Evolutionary conservation across 2,888 invertebrate species (phyloP).

Genomic region (Pseudococcus viburni): DNA sequence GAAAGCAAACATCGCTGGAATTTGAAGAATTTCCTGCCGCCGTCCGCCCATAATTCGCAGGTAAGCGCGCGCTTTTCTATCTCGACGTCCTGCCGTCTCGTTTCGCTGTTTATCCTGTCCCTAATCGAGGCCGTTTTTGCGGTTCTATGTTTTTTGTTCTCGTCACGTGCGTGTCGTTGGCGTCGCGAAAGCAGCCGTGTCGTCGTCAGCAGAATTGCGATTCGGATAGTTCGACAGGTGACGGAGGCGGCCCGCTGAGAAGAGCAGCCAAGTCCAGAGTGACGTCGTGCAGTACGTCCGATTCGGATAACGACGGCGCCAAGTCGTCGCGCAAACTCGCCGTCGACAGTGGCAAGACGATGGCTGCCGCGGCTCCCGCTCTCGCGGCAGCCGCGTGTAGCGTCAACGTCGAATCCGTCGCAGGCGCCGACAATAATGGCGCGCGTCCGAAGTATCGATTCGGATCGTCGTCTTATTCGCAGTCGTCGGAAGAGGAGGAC

Average conservation of each 20-base stretch:
- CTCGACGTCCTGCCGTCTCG: no score
- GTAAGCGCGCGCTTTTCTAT: neutral
- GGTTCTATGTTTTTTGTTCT: no score
- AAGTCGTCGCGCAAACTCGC: conserved; percentile 13
- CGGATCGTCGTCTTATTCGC: conserved; percentile 46
- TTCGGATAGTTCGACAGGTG: conserved; percentile 61
- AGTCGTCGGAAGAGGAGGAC: conserved; percentile 57
- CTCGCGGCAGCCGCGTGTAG: neutral
- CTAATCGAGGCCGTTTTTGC: neutral
- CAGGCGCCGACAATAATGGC: neutral
- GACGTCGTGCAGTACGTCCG: conserved; percentile 59
- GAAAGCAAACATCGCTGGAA: conserved; percentile 68
- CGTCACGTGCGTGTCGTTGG: no score
- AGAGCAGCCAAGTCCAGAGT: conserved; percentile 4
- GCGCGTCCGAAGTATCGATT: neutral
- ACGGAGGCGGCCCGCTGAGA: neutral
- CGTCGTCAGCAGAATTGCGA: conserved; percentile 58
- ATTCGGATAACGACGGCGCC: conserved; percentile 59
- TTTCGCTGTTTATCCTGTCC: no score
- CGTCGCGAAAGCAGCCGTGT: neutral
- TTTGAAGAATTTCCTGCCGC: conserved; percentile 68
- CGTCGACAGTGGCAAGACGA: neutral
- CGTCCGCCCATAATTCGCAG: conserved; percentile 15
- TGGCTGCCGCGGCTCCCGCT: no score
- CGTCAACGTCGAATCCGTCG: neutral